Base-by-base conservation (phyloP, 2,113 vertebrate genomes). In the Austrofundulus limnaeus region DNA sequence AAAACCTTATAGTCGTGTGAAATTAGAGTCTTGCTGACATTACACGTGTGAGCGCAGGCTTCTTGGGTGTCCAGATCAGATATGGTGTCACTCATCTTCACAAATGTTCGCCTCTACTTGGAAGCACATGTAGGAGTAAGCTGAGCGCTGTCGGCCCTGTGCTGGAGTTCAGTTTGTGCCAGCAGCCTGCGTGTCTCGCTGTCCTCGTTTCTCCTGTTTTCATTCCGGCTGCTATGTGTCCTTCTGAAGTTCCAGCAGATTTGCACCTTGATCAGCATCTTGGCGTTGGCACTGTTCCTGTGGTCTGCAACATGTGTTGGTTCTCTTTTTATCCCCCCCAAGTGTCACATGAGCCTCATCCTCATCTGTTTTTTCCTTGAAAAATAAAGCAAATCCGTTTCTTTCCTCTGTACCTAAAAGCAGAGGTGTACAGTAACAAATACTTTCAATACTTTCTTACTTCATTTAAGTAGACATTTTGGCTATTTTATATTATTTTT, bases 221-320 rank as follows among this genome's bases (percentile, higher is more conserved):
- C 52, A 67, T 77, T 61, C 70, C 64, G 61, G 42, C 48, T 5
- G 51, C 59, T 68, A 15, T 82, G 70, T 75, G 80, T 79, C 70
- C 76, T 72, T 54, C n/a, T 65, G 39, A 46, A 53, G 48, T 25
- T 61, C 39, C 12, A 37, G 15, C 59, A 78, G 79, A 76, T 89
- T 85, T 82, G 56, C 85, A 86, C 83, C 73, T 83, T 58, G 42
- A 67, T 73, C 59, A 81, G 61, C 70, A 76, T 87, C 88, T 83
- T 77, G 64, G 60, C 58, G 42, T 58, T 79, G 82, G 78, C 89
- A 60, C 77, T 79, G 82, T 84, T 72, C 74, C 75, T 43, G 46
- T 58, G 69, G 64, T 58, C 59, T 15, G 11, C 43, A 61, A 6
- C 88, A 89, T 86, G 77, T 88, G 87, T 86, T 85, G 49, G 37